Conservation (phyloP, 2,113 vertebrate species). For the Oreochromis tanganicae region DNA sequence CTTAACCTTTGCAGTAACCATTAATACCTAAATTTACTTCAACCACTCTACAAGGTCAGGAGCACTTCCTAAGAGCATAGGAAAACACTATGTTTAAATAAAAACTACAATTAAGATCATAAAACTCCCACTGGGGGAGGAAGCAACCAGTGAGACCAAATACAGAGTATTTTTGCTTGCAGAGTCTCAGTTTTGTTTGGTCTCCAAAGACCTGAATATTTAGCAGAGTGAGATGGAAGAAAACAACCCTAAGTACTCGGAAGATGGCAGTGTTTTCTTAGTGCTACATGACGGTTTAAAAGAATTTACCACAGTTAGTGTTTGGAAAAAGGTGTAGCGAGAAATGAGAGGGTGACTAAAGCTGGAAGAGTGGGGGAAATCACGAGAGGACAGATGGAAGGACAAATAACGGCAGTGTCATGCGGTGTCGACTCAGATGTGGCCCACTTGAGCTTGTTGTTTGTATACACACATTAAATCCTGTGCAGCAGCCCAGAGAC, state of each 20-base stretch:
- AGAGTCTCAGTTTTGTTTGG: neutral
- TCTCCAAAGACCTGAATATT: neutral
- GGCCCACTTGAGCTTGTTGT: neutral
- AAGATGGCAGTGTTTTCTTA: neutral
- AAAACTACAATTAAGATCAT: neutral
- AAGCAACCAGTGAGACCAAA: neutral
- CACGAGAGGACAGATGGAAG: neutral
- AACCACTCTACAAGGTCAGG: neutral
- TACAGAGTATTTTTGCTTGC: neutral
- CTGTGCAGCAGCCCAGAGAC: neutral
- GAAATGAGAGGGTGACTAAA: neutral
- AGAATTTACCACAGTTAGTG: neutral
- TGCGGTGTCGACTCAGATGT: neutral
- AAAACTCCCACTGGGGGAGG: neutral
- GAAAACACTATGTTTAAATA: neutral
- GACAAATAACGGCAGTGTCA: neutral
- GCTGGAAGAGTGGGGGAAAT: neutral
- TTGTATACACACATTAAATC: neutral
- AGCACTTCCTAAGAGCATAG: neutral
- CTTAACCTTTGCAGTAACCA: neutral
- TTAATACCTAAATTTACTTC: neutral
- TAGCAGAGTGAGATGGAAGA: neutral
- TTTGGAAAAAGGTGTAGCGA: neutral
- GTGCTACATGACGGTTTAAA: neutral
- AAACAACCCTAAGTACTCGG: neutral